Percentiles rank a stretch among this genome's conserved stretches.
Evolutionary conservation across 2,113 vertebrate species (phyloP).

Genomic region (Neolamprologus longior): DNA sequence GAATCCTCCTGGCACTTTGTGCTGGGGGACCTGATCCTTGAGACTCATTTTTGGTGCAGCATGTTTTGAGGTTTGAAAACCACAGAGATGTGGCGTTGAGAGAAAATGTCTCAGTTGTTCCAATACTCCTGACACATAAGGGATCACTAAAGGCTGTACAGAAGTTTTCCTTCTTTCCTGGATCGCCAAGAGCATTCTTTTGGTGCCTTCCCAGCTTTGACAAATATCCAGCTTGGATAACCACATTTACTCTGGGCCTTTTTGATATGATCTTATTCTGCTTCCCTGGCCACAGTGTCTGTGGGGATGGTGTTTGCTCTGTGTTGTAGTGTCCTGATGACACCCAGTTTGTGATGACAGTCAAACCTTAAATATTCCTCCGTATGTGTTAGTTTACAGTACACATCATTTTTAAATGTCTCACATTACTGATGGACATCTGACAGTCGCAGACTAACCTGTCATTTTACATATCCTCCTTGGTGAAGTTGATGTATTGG

Average conservation of each 20-base stretch:
- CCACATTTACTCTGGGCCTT: background rate
- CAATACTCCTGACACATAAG: background rate
- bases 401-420: background rate
- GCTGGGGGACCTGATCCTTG: background rate
- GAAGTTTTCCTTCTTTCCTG: background rate
- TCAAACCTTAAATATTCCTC: background rate
- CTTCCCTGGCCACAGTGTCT: background rate
- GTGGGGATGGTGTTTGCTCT: background rate
- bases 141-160: background rate
- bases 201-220: background rate
- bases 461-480: background rate
- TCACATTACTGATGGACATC: background rate
- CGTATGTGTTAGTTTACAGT: background rate
- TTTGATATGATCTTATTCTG: background rate
- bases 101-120: background rate
- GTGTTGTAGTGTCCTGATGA: background rate
- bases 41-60: background rate
- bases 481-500: background rate
- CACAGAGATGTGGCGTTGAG: background rate
- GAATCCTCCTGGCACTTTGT: background rate
- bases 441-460: background rate
- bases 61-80: background rate
- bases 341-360: background rate
- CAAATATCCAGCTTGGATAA: background rate
- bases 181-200: background rate